phyloP scores from a whole-genome alignment of 1,140 invertebrate species.

The Leptinotarsa texana region DNA sequence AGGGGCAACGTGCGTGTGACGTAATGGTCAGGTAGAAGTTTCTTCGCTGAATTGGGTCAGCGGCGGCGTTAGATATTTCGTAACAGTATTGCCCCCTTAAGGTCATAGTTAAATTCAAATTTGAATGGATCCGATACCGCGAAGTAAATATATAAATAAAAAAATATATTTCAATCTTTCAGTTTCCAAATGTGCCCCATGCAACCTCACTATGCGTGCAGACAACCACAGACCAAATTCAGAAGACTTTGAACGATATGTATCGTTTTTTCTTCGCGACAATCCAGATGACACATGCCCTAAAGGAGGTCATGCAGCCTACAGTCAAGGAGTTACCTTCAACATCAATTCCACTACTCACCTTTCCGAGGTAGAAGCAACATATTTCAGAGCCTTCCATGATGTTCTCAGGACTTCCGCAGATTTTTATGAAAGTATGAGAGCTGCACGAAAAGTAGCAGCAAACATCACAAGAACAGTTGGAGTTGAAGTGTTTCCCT shows the following conservation, averaged over 20 bases:
- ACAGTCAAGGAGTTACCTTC: conserved; percentile 72
- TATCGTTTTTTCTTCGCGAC: conserved; percentile 88
- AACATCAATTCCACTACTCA: conserved; percentile 54
- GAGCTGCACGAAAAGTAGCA: conserved; percentile 70
- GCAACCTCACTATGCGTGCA: conserved; percentile 59
- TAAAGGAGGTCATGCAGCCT: conserved; percentile 87
- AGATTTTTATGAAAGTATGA: conserved; percentile 91
- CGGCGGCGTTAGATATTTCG: too few species aligned
- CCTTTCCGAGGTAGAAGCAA: conserved; percentile 64
- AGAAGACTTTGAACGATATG: conserved; percentile 76
- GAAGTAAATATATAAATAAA: background rate
- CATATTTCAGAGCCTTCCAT: conserved; percentile 96
- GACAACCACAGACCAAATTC: conserved; percentile 63
- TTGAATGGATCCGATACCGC: too few species aligned
- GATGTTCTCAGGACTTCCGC: conserved; percentile 87
- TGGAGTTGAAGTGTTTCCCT: conserved; percentile 87
- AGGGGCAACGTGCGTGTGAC: too few species aligned
- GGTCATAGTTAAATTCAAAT: too few species aligned
- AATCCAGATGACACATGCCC: conserved; percentile 82
- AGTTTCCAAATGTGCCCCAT: conserved; percentile 52
- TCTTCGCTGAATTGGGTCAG: too few species aligned
- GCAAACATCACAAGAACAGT: conserved; percentile 58
- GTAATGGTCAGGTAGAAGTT: too few species aligned
- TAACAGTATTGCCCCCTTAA: too few species aligned
- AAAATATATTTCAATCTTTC: background rate